Evolutionary conservation across 1,140 invertebrate genomes (phyloP).

Genomic region (Colletes gigas): DNA sequence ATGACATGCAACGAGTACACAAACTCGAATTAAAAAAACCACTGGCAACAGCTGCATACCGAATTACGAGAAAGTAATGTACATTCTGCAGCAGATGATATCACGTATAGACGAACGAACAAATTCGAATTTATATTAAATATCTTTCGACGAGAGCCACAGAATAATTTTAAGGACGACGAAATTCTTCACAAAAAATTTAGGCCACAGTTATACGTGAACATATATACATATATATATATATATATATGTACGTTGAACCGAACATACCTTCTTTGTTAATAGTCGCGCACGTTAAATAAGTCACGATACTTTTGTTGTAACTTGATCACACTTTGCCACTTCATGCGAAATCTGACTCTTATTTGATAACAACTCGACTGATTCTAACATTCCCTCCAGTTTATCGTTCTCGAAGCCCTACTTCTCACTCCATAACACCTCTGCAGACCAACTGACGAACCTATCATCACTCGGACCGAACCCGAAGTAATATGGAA

Average conservation of each 20-base stretch:
- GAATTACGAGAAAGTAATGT: neutral
- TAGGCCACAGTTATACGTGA: constrained; percentile 37
- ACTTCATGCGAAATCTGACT: neutral
- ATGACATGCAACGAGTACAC: constrained; percentile 29
- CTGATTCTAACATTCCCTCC: constrained; percentile 32
- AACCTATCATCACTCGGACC: neutral
- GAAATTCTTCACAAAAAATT: constrained; percentile 20
- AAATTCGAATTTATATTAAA: neutral
- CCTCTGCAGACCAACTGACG: neutral
- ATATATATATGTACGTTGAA: neutral
- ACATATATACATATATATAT: no score
- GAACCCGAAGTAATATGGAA: neutral
- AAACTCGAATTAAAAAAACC: constrained; percentile 4
- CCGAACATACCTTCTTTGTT: neutral
- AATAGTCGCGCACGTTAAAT: neutral
- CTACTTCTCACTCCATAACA: constrained; percentile 32
- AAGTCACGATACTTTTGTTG: neutral
- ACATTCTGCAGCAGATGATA: neutral
- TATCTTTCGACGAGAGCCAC: no score
- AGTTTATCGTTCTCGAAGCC: neutral
- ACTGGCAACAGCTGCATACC: constrained; percentile 8
- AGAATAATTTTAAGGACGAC: neutral
- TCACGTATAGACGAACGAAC: neutral
- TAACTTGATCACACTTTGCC: neutral
- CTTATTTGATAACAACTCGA: constrained; percentile 1